Conservation (phyloP, 1,140 invertebrate species). For the Metaphire vulgaris region DNA sequence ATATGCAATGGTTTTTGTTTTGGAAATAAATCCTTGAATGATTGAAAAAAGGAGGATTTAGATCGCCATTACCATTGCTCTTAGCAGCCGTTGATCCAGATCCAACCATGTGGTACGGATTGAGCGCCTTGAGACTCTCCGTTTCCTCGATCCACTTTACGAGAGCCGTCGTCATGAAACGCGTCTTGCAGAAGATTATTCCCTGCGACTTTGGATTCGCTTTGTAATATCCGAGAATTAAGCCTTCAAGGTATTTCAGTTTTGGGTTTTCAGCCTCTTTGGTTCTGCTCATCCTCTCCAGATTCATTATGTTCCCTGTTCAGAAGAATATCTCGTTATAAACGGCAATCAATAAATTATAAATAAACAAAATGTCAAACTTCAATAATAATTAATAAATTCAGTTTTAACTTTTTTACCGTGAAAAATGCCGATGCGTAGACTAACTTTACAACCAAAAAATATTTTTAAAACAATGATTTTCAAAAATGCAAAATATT, state of each 20-base stretch:
- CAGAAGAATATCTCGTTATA: no score
- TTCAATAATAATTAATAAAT: no score
- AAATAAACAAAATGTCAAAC: no score
- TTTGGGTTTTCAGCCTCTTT: slow-evolving; percentile 35
- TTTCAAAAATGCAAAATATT: no score
- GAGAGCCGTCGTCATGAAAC: slow-evolving; percentile 34
- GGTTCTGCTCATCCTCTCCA: neutral
- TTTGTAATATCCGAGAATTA: slow-evolving; percentile 32
- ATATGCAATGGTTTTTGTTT: no score
- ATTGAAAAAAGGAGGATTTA: no score
- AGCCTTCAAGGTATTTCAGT: slow-evolving; percentile 32
- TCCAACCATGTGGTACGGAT: slow-evolving; percentile 36
- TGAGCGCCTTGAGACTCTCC: slow-evolving; percentile 30
- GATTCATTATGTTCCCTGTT: neutral
- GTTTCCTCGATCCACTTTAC: slow-evolving; percentile 38
- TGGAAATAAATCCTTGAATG: no score
- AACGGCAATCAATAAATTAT: no score
- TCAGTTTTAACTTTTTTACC: no score
- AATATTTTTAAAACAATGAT: no score
- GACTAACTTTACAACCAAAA: no score
- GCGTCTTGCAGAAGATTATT: slow-evolving; percentile 42
- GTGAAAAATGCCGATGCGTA: no score
- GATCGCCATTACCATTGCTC: neutral
- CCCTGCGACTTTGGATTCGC: slow-evolving; percentile 34
- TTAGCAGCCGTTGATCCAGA: slow-evolving; percentile 10